Evolutionary conservation across 1,140 invertebrate species (phyloP), one percentile per base, ranked within the genome.

Genomic region (Eriosoma lanigerum): DNA sequence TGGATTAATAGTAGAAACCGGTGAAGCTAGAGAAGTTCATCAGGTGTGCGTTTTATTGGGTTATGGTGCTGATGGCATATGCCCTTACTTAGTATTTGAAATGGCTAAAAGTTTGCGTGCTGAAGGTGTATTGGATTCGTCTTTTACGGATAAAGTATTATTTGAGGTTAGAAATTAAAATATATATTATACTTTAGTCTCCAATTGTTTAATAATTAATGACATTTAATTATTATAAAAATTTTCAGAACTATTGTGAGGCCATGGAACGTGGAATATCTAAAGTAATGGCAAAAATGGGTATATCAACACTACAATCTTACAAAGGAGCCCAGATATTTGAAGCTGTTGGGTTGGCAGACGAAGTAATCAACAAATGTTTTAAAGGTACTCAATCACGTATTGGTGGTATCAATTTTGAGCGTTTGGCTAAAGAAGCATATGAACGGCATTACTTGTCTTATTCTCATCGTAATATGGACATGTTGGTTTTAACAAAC

Each of bases 301-400:
- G 98, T 54, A 99, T 99, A 84, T 98, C 96, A 58, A 99, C 97
- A 0, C 87, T 99, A 21, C 97, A 99, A 85, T 98, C 96, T n/a
- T 99, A 99, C 86, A 99, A 99, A 88, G 95, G 96, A 83, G 98
- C 98, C 6, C 98, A 99, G 88, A 99, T 99, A 83, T 99, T 99
- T 86, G 98, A 99, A 88, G 97, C 97, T 29, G 96, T 99, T 32
- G 98, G 98, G 17, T 86, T 99, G 10, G 91, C 93, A 56, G 89
- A 93, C 82, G 96, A 98, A 86, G 93, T 99, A 0, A 91, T 99
- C 70, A 92, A 98, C 68, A 94, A 95, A 84, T 99, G 97, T 86
- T 99, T 99, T 87, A 93, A 90, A 84, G 96, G 96, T 78, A 98
- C 97, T 0, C 92, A 95, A 10, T 98, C 96, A 24, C 91, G 97